Evolutionary conservation across 23 tunicate species (phyloP).

Genomic region (Halocynthia roretzi): DNA sequence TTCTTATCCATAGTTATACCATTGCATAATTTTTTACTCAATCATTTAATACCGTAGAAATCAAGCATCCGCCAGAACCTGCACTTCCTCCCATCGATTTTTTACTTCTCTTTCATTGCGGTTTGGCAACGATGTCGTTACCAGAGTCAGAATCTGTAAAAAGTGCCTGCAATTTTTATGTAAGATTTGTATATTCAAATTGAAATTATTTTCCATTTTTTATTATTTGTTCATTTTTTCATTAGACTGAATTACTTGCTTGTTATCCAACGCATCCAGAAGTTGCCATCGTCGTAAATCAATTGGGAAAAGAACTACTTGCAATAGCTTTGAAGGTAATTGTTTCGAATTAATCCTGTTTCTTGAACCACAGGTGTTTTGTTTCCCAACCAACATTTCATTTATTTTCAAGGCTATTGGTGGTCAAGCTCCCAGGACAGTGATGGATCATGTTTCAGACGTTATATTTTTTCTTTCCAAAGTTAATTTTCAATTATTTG

Average conservation of each 20-base stretch:
- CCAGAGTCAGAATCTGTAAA: slow-evolving; percentile 70
- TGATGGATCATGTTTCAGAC: slow-evolving; percentile 78
- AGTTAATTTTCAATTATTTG: slow-evolving; percentile 17
- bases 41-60: no score
- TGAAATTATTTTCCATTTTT: no score
- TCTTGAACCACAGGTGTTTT: no score
- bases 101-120: slow-evolving; percentile 38
- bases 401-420: slow-evolving; percentile 34
- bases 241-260: slow-evolving; percentile 18
- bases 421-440: slow-evolving; percentile 61
- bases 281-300: slow-evolving; percentile 17
- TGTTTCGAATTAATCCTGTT: no score
- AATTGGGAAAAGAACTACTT: slow-evolving; percentile 32
- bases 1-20: no score
- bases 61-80: background rate
- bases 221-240: no score
- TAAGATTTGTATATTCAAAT: background rate
- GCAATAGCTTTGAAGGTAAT: slow-evolving; percentile 11
- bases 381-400: no score
- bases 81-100: background rate
- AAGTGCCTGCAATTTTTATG: slow-evolving; percentile 35
- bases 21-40: no score
- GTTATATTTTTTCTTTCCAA: slow-evolving; percentile 46
- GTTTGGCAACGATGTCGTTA: slow-evolving; percentile 35
- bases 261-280: background rate